Evolutionary conservation across 2,113 vertebrate species (phyloP).

Genomic region (Oryzias javanicus): DNA sequence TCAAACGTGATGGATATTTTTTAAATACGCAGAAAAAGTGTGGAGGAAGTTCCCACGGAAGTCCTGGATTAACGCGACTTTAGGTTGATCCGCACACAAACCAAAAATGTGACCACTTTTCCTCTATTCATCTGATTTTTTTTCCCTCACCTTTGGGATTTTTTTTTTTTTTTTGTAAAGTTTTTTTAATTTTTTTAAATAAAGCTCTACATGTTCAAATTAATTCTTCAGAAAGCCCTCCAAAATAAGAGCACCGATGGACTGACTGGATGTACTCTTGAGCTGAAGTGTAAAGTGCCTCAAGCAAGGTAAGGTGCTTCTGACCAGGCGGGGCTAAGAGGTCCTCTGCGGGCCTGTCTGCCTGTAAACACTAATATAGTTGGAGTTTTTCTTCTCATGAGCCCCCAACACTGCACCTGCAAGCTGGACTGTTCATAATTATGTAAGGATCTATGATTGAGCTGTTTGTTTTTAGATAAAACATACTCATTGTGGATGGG

Average conservation of each 20-base stretch:
- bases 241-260: constrained; percentile 59
- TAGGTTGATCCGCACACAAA: not conserved
- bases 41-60: constrained; percentile 12
- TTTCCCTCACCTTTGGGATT: constrained; percentile 4
- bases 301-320: constrained; percentile 68
- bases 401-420: not conserved
- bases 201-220: constrained; percentile 8
- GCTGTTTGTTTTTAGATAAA: not conserved
- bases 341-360: constrained; percentile 3
- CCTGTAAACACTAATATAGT: not conserved
- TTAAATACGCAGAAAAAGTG: constrained; percentile 1
- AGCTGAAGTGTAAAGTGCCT: constrained; percentile 67
- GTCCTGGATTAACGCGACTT: constrained; percentile 11
- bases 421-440: not conserved
- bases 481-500: constrained; percentile 8
- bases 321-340: constrained; percentile 6
- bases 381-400: not conserved
- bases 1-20: not conserved
- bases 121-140: constrained; percentile 1
- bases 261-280: constrained; percentile 51
- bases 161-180: not conserved
- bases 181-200: constrained; percentile 1
- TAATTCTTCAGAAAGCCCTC: constrained; percentile 1
- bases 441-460: not conserved
- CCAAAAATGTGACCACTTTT: constrained; percentile 56